phyloP scores from a whole-genome alignment of 1,140 invertebrate species.

The Hermatobates lingyangjiaoensis region DNA sequence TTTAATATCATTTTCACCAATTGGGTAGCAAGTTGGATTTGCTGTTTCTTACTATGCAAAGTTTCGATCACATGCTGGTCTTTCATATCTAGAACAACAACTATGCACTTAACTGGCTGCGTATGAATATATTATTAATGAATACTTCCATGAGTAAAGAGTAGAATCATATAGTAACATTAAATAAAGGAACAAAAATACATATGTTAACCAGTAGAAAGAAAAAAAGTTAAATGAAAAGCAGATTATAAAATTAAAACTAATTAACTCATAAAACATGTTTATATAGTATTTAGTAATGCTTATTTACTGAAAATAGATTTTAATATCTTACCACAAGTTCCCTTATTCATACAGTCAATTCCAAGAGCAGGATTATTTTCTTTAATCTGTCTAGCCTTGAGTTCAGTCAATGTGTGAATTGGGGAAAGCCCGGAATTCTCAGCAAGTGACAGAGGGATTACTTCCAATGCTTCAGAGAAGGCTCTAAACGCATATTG shows the following conservation, averaged over 20 bases:
- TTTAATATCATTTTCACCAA: constrained; percentile 99
- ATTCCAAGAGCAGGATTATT: constrained; percentile 80
- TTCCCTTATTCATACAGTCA: constrained; percentile 81
- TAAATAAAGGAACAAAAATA: no score
- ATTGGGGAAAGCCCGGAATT: constrained; percentile 90
- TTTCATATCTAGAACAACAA: constrained; percentile 72
- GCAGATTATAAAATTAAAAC: no score
- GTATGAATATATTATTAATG: background rate
- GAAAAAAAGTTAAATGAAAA: no score
- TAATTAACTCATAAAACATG: no score
- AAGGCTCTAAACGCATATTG: constrained; percentile 96
- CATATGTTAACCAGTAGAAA: no score
- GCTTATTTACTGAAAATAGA: background rate
- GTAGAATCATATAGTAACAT: no score
- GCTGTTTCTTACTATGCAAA: constrained; percentile 90
- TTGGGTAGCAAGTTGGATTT: constrained; percentile 89
- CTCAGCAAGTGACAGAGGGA: constrained; percentile 90
- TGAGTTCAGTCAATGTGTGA: constrained; percentile 79
- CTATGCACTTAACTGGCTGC: background rate
- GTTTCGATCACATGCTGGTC: constrained; percentile 92
- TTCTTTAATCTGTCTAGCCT: constrained; percentile 68
- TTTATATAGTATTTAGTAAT: background rate
- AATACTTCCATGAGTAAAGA: no score
- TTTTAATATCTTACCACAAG: constrained; percentile 34
- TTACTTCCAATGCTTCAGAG: constrained; percentile 83